Conservation (phyloP, 2,888 invertebrate species). For the Xestia ashworthii region DNA sequence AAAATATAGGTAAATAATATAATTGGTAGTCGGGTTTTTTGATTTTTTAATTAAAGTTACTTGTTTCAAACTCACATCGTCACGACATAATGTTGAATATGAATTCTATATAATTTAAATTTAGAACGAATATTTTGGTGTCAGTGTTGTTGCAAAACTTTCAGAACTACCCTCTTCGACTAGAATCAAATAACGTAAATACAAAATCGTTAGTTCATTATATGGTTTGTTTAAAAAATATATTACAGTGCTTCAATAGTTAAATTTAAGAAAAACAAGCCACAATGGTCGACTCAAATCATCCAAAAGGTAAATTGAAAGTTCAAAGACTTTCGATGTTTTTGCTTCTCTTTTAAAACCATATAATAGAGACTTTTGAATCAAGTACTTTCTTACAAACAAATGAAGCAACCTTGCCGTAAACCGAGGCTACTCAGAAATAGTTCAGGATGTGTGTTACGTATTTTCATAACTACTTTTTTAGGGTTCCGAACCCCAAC, state of each 20-base stretch:
- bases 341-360: not conserved
- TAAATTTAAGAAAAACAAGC: not conserved
- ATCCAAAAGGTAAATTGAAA: constrained; percentile 13
- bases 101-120: constrained; percentile 29
- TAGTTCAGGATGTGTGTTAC: not conserved
- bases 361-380: not conserved
- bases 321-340: not conserved
- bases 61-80: not conserved
- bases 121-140: constrained; percentile 24
- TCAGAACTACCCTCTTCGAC: constrained; percentile 23
- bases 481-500: not conserved
- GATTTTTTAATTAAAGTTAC: constrained; percentile 9
- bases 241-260: not conserved
- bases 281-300: not conserved
- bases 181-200: not conserved
- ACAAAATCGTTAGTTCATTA: not conserved
- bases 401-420: not conserved
- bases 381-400: not conserved
- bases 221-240: not conserved
- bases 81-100: not conserved
- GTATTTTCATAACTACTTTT: not conserved
- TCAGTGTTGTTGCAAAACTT: constrained; percentile 4
- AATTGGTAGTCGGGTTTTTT: too few relatives aligned
- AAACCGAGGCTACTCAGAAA: not conserved
- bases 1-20: too few relatives aligned